phyloP scores from a whole-genome alignment of 1,140 invertebrate species.

The Lutraria rhynchaena region DNA sequence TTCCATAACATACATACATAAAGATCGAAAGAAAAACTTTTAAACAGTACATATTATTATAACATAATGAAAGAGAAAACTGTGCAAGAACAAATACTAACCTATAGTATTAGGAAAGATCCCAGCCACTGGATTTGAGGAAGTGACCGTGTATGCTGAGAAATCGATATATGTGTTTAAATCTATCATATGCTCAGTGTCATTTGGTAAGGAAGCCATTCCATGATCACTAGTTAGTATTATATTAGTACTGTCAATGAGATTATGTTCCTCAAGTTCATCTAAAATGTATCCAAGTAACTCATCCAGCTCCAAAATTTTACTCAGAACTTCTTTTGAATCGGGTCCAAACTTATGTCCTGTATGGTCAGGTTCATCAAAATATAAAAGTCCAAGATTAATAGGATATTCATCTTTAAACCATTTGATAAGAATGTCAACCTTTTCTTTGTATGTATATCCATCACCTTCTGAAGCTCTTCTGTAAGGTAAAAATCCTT shows the following conservation, averaged over 20 bases:
- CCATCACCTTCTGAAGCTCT: conserved; percentile 54
- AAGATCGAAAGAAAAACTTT: no score
- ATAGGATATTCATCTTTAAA: conserved; percentile 83
- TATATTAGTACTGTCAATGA: conserved; percentile 86
- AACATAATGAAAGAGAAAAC: no score
- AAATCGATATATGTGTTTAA: conserved; percentile 84
- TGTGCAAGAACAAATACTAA: conserved; percentile 29
- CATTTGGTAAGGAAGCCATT: conserved; percentile 84
- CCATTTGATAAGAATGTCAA: conserved; percentile 88
- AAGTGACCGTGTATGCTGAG: conserved; percentile 81
- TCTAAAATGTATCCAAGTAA: conserved; percentile 76
- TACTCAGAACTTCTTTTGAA: conserved; percentile 72
- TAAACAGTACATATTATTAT: no score
- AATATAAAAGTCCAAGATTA: conserved; percentile 87
- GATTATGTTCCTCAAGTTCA: conserved; percentile 69
- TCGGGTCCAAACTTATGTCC: conserved; percentile 82
- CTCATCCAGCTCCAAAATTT: conserved; percentile 66
- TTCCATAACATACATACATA: no score
- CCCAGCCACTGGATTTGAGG: conserved; percentile 63
- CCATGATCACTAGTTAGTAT: conserved; percentile 90
- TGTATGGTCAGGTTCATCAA: conserved; percentile 88
- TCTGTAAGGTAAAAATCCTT: conserved; percentile 66
- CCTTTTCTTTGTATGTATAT: conserved; percentile 76
- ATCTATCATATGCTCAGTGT: conserved; percentile 82
- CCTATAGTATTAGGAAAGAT: conserved; percentile 71